A percentile compares a stretch with the other conserved stretches of the same genome.
phyloP scores from a whole-genome alignment of 1,140 invertebrate species.

The Protaetia brevitarsis region DNA sequence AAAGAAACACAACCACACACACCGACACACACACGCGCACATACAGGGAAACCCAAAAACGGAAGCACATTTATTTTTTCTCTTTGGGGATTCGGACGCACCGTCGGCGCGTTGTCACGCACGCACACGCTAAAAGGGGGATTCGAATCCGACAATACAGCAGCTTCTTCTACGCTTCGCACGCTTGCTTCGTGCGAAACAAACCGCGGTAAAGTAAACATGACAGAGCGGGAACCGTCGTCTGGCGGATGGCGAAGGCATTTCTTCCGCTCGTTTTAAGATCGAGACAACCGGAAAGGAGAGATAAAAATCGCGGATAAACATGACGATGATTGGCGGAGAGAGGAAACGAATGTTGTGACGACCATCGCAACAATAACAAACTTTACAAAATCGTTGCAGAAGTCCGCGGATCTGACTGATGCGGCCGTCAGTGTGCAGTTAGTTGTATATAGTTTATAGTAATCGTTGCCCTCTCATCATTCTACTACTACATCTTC shows the following conservation, averaged over 20 bases:
- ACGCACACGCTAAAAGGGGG: too few relatives aligned
- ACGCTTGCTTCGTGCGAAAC: neutral
- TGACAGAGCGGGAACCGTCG: neutral
- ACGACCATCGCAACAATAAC: neutral
- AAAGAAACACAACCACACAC: neutral
- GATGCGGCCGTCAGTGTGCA: too few relatives aligned
- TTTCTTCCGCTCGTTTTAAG: neutral
- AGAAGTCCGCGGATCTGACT: too few relatives aligned
- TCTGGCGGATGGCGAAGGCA: neutral
- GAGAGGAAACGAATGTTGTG: neutral
- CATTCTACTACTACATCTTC: too few relatives aligned
- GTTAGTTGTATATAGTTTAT: too few relatives aligned
- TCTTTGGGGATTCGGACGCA: too few relatives aligned
- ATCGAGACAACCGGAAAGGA: neutral
- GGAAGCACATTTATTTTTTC: too few relatives aligned
- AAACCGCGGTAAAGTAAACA: neutral
- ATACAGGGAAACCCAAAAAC: too few relatives aligned
- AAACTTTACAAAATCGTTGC: too few relatives aligned
- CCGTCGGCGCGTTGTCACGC: too few relatives aligned
- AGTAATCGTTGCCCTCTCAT: too few relatives aligned
- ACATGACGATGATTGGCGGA: neutral
- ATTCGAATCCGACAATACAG: neutral
- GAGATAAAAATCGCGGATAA: neutral
- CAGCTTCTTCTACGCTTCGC: neutral
- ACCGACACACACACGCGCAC: neutral